Base-by-base conservation (phyloP, 2,113 vertebrate species). In the Propithecus coquereli region DNA sequence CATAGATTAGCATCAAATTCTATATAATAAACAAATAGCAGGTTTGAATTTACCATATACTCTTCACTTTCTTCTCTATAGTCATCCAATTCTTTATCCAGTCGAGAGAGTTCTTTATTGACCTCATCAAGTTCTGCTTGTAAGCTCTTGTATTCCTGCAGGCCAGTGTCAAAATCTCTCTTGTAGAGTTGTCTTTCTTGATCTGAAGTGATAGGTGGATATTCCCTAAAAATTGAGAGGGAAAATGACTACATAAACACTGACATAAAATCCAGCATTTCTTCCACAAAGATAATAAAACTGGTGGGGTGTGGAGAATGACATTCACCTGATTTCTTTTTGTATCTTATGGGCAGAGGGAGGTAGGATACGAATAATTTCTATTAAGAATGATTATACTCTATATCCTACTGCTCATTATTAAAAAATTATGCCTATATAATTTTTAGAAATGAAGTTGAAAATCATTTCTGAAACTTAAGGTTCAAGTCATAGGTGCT, bases 41-140 rank as follows among this genome's bases (percentile, higher is more conserved):
- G n/a, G 63, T 34, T 1, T 94, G 43, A 61, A 54, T 97, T 98
- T 90, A 99, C 99, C 99, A 99, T 98, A 90, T 99, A 99, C 94
- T 99, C 98, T 61, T 98, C 98, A 94, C 98, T 99, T 59, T 98
- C 98, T 92, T 99, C 98, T 61, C 97, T 93, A 7, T 98, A 97
- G 70, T 96, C 77, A 88, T 98, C 97, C 91, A 99, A 88, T 16
- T 99, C 98, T 94, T 96, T 96, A 97, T 99, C 98, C 79, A 99
- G 94, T 20, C 97, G 97, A 7, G 98, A 97, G 45, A 99, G 92
- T 13, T 98, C 98, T 88, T 98, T 98, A 95, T 98, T 99, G 43
- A 99, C 91, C n/a, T 98, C 95, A 61, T 99, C 98, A 40, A 99
- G 97, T 86, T 99, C 98, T 8, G 97, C 98, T 97, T 99, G 99